Evolutionary conservation across 2,888 invertebrate species (phyloP), one percentile per base, ranked within the genome.

Genomic region (Crioceris asparagi): DNA sequence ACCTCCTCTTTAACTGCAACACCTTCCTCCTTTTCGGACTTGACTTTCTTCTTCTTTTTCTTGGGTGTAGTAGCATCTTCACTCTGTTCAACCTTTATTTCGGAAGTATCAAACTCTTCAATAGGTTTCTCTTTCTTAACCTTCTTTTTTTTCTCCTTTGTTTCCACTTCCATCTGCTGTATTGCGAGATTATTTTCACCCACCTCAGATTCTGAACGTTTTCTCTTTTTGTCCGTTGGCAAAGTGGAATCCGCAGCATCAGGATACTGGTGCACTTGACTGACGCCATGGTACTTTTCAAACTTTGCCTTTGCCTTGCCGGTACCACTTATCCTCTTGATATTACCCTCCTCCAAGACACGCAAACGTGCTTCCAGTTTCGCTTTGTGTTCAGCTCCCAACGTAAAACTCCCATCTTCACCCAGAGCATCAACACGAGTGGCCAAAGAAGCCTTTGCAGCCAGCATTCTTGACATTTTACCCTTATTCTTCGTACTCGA

Each of bases 351-450:
- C 60, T 94, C 92, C 29, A 96, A 69, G 43, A 90, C 56, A 45
- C 80, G 65, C 35, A 97, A 60, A 38, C 83, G 72, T 2, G 76
- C 70, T 63, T 97, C 94, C 38, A 98, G 64, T 59, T 86, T 91
- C 0, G 85, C 90, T 58, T 85, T 83, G 59, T 93, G 90, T 53
- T 85, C 86, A 1, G 83, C 78, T 7, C 47, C 47, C 17, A 97
- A 65, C 45, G 88, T 87, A 50, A 83, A 80, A 1, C 68, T 69
- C 1, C 75, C 76, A 26, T 90, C 92, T 60, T 98, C 97, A 1
- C 94, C 94, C 14, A 98, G 76, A 0, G 98, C 98, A 64, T 99
- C 98, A 1, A 92, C 84, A 52, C 98, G 77, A 0, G 88, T 86
- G 0, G 91, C 91, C 19, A 99, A 64, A 0, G 97, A 77, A 0